Percentiles rank a stretch among this genome's conserved stretches.
phyloP scores from a whole-genome alignment of 1,140 invertebrate species.

The Anadara kagoshimensis region DNA sequence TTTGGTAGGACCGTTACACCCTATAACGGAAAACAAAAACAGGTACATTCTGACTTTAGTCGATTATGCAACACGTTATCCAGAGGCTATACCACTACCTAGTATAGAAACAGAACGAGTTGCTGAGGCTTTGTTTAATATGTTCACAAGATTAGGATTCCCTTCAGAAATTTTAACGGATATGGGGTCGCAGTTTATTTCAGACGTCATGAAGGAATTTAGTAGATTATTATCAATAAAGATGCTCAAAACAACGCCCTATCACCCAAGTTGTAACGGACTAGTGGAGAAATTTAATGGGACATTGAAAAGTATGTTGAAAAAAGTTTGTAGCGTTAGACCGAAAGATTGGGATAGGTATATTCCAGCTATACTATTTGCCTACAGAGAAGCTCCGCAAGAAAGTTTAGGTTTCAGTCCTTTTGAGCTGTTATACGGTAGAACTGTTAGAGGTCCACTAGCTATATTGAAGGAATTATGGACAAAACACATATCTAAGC shows the following conservation, averaged over 20 bases:
- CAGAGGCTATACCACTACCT: background rate
- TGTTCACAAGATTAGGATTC: too few species aligned
- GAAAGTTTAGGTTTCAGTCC: too few species aligned
- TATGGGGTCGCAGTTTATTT: background rate
- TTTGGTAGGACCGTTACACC: constrained; percentile 1
- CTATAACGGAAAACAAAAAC: background rate
- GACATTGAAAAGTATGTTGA: background rate
- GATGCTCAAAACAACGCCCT: background rate
- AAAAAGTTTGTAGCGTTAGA: background rate
- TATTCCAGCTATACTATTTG: too few species aligned
- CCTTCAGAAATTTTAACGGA: background rate
- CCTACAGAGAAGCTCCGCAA: too few species aligned
- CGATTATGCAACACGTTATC: background rate
- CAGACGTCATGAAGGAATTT: too few species aligned
- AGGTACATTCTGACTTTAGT: background rate
- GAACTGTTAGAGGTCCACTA: too few species aligned
- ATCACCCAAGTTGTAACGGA: constrained; percentile 19
- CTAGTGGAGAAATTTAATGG: constrained; percentile 7
- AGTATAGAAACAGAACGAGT: too few species aligned
- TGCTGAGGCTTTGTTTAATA: background rate
- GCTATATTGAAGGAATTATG: too few species aligned
- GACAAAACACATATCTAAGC: too few species aligned
- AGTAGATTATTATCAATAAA: constrained; percentile 7
- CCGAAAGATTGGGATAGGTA: too few species aligned
- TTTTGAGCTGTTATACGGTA: too few species aligned